Evolutionary conservation across 1,140 invertebrate genomes (phyloP).

Genomic region (Panagrolaimus sp.): DNA sequence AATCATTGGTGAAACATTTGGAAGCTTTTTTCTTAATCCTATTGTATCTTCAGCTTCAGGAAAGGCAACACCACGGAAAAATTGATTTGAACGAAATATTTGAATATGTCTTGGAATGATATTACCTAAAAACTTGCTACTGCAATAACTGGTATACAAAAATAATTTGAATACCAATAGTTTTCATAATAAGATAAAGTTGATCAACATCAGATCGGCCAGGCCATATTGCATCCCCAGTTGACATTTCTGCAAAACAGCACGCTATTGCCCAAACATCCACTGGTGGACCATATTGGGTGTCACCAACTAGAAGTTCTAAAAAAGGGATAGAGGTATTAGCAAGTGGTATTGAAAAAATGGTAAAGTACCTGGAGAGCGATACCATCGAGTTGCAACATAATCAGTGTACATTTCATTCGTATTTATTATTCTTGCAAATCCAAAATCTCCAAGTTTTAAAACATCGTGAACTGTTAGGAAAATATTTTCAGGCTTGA

Average conservation of each 20-base stretch:
- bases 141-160: background rate
- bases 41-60: constrained; percentile 71
- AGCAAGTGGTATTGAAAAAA: too few relatives aligned
- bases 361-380: constrained; percentile 81
- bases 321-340: constrained; percentile 51
- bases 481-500: constrained; percentile 97
- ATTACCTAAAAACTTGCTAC: constrained; percentile 66
- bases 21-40: constrained; percentile 39
- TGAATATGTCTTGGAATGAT: constrained; percentile 84
- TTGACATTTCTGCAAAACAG: constrained; percentile 87
- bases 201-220: constrained; percentile 93
- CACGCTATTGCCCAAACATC: constrained; percentile 90
- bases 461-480: constrained; percentile 86
- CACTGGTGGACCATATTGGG: constrained; percentile 88
- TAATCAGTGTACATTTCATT: constrained; percentile 98
- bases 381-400: constrained; percentile 96
- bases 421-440: constrained; percentile 83
- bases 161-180: constrained; percentile 64
- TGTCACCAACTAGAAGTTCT: constrained; percentile 91
- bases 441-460: constrained; percentile 97
- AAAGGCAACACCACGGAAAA: constrained; percentile 77
- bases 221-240: constrained; percentile 91
- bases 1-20: constrained; percentile 22
- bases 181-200: constrained; percentile 85
- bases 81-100: constrained; percentile 89